Evolutionary conservation across 2,113 vertebrate species (phyloP), one percentile per base, ranked within the genome.

Genomic region (Sigmodon hispidus): DNA sequence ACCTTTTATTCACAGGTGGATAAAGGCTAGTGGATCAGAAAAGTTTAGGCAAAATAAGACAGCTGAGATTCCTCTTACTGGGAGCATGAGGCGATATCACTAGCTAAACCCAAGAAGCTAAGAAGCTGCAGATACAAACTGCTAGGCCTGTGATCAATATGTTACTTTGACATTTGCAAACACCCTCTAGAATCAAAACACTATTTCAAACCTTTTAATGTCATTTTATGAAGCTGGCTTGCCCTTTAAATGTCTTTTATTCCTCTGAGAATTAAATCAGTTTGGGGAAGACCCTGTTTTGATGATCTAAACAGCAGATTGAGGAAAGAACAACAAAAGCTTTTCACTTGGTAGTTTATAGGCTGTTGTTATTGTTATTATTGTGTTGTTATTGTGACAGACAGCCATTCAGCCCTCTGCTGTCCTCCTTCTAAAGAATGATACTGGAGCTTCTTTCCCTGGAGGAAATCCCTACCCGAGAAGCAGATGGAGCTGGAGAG

Each of bases 91-190:
- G 90, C 73, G 40, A 59, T 48, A 85, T 34, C 65, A 45, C 87
- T 67, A 86, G 91, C 48, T 90, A 94, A 97, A 67, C 67, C 87
- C 95, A 75, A 94, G 67, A 92, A 94, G 59, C 87, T 92, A 86
- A 31, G 89, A 89, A 57, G 7, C 94, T 50, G 29, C 76, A 80
- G 90, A 80, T 55, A 97, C 96, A 81, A 96, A 91, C 31, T 93
- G 70, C 93, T 93, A 55, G 80, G 77, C 89, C 97, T 92, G 75
- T 96, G 96, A 96, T 97, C 97, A 95, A 92, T 97, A 96, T 19
- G 84, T 96, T 98, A 95, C 93, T 96, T 93, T 98, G 97, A 98
- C 97, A 98, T 97, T 98, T 98, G 94, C 92, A 93, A 96, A 89
- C 65, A 91, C 48, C 29, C 69, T 97, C 95, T 77, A 87, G 55